A percentile compares a stretch with the other conserved stretches of the same genome.
phyloP scores from a whole-genome alignment of 2,113 vertebrate species.

The Cinclus cinclus region DNA sequence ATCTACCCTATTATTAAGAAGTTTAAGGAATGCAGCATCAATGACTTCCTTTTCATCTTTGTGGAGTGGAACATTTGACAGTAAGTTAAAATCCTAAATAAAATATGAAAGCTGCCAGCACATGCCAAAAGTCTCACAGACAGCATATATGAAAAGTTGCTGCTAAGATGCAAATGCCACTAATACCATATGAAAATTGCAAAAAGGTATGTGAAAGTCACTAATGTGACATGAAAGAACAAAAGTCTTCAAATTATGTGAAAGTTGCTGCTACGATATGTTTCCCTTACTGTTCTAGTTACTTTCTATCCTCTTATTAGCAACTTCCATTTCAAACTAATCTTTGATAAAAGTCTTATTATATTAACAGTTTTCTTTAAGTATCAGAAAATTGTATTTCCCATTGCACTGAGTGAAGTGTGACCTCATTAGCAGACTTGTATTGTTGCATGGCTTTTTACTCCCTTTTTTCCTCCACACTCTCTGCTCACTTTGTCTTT shows the following conservation, averaged over 20 bases:
- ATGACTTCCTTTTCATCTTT: slow-evolving; percentile 48
- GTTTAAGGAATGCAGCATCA: slow-evolving; percentile 4
- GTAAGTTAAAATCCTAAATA: slow-evolving; percentile 55
- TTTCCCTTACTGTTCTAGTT: slow-evolving; percentile 47
- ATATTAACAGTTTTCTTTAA: slow-evolving; percentile 59
- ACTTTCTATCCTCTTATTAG: slow-evolving; percentile 65
- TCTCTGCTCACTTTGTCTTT: background rate
- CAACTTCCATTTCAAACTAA: slow-evolving; percentile 67
- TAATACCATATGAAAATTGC: slow-evolving; percentile 64
- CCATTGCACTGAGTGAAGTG: slow-evolving; percentile 16
- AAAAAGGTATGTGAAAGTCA: slow-evolving; percentile 63
- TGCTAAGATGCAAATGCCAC: slow-evolving; percentile 19
- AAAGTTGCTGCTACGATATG: slow-evolving; percentile 15
- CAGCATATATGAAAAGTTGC: slow-evolving; percentile 21
- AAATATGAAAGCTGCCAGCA: slow-evolving; percentile 54
- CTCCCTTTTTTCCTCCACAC: background rate
- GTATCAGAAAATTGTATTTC: slow-evolving; percentile 50
- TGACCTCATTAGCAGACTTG: slow-evolving; percentile 36
- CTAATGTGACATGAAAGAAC: slow-evolving; percentile 66
- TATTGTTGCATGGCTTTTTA: background rate
- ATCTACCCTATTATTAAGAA: slow-evolving; percentile 15
- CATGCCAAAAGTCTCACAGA: background rate
- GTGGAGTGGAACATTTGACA: slow-evolving; percentile 31
- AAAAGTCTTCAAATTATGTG: slow-evolving; percentile 64
- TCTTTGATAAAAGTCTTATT: slow-evolving; percentile 67